Percentiles rank a stretch among this genome's conserved stretches.
Evolutionary conservation across 2,888 invertebrate genomes (phyloP).

Genomic region (Zygaena filipendulae): DNA sequence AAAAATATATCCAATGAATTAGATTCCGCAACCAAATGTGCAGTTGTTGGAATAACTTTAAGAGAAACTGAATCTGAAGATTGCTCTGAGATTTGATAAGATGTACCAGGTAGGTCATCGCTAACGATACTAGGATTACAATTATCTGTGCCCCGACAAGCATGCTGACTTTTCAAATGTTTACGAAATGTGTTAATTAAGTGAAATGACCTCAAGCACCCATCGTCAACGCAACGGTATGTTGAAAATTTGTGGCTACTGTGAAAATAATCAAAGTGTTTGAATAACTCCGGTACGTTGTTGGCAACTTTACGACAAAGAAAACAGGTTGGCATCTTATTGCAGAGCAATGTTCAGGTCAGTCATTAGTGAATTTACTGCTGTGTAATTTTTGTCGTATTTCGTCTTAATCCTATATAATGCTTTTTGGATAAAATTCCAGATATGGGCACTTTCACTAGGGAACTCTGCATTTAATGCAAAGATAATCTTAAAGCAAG

Average conservation of each 20-base stretch:
- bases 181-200: no score
- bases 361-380: conserved; percentile 4
- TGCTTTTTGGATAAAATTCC: conserved; percentile 9
- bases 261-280: no score
- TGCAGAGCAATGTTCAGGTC: conserved; percentile 6
- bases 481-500: conserved; percentile 8
- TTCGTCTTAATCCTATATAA: conserved; percentile 5
- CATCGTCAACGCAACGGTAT: no score
- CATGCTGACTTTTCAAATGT: no score
- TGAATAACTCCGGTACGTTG: no score
- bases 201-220: no score
- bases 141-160: no score
- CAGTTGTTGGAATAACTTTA: neutral
- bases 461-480: conserved; percentile 6
- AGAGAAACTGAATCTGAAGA: no score
- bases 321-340: neutral
- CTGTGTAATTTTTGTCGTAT: conserved; percentile 5
- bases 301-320: neutral
- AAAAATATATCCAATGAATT: neutral
- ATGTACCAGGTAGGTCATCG: no score
- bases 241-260: no score
- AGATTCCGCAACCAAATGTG: neutral
- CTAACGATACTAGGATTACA: no score
- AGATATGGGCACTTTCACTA: conserved; percentile 3
- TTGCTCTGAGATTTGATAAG: no score